Conservation (phyloP, 2,888 invertebrate species). For the Ennomos erosarius region DNA sequence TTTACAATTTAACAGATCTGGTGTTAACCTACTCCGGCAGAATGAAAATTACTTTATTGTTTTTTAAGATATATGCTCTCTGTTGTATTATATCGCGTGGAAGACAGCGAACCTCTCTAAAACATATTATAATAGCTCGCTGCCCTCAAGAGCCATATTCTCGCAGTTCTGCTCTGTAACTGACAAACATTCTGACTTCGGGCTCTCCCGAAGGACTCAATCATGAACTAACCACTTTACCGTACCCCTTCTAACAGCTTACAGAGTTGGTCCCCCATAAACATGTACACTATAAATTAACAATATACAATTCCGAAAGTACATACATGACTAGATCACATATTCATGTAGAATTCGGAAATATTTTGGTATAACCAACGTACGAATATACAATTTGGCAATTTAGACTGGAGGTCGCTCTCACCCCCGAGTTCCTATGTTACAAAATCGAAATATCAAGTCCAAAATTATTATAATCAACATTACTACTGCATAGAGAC, state of each 20-base stretch:
- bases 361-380: conserved; percentile 80
- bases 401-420: conserved; percentile 57
- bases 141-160: conserved; percentile 72
- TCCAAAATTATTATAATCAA: conserved; percentile 59
- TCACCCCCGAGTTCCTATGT: conserved; percentile 56
- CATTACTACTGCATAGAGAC: conserved; percentile 68
- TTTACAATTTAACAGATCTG: conserved; percentile 77
- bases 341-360: conserved; percentile 85
- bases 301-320: conserved; percentile 83
- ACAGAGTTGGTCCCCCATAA: conserved; percentile 82
- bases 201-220: conserved; percentile 47
- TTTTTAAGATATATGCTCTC: conserved; percentile 69
- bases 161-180: conserved; percentile 59
- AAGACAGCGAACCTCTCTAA: conserved; percentile 78
- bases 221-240: conserved; percentile 53
- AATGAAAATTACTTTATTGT: conserved; percentile 55
- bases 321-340: conserved; percentile 85
- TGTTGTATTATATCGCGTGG: conserved; percentile 73
- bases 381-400: conserved; percentile 81
- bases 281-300: conserved; percentile 79
- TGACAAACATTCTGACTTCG: conserved; percentile 47
- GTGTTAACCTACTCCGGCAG: conserved; percentile 71
- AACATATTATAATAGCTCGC: conserved; percentile 82
- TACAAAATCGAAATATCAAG: conserved; percentile 54
- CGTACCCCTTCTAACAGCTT: conserved; percentile 66